Evolutionary conservation across 2,797 vertebrate genomes (phyloP).

Genomic region (Squalus acanthias): DNA sequence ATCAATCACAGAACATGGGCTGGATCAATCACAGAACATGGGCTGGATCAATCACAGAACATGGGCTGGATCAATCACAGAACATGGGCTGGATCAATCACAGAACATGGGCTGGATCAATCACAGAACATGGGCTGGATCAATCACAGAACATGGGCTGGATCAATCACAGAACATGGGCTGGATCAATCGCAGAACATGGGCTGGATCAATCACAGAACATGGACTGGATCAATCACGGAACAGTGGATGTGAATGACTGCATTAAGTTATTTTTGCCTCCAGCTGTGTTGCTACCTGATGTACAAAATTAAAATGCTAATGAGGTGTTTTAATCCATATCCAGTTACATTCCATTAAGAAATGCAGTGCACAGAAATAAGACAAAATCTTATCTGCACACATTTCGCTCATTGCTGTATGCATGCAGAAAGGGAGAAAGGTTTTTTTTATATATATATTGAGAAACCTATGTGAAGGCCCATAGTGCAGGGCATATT

Average conservation of each 20-base stretch:
- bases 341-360: background rate
- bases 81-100: background rate
- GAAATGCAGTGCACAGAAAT: background rate
- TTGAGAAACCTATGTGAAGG: background rate
- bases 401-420: background rate
- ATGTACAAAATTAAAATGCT: constrained; percentile 17
- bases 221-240: background rate
- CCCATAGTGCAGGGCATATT: background rate
- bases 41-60: background rate
- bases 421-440: background rate
- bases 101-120: background rate
- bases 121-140: background rate
- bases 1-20: background rate
- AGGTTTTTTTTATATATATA: background rate
- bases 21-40: background rate
- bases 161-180: background rate
- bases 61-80: background rate
- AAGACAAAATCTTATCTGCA: background rate
- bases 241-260: background rate
- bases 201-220: background rate
- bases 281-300: background rate
- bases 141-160: background rate
- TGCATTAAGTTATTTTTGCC: background rate
- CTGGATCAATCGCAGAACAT: background rate
- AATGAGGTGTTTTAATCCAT: background rate